A percentile compares a stretch with the other conserved stretches of the same genome.
These are phyloP conservation scores for Brachionichthys hirsutus DNA, from an alignment of 2,113 vertebrate genomes.

Conservation along the genomic window DNA sequence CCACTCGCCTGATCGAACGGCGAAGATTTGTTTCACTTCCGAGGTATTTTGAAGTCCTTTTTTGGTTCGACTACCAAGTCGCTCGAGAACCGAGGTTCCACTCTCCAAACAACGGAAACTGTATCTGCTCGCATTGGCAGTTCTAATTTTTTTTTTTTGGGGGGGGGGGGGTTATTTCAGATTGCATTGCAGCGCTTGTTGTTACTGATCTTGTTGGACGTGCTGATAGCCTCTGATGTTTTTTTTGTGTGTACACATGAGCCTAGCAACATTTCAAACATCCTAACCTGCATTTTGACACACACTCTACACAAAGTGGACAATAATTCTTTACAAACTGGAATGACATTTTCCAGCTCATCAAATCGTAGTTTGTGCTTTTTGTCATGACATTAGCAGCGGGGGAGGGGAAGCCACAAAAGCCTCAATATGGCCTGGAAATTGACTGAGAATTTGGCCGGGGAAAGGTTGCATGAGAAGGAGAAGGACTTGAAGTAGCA, in stretches of 20 bases:
- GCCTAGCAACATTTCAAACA: constrained; percentile 18
- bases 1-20: too few relatives aligned
- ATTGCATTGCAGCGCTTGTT: background rate
- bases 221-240: background rate
- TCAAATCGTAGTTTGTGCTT: constrained; percentile 64
- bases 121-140: too few relatives aligned
- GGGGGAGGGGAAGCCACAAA: constrained; percentile 33
- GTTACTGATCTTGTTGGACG: background rate
- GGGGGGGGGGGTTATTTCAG: too few relatives aligned
- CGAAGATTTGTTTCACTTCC: too few relatives aligned
- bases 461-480: constrained; percentile 63
- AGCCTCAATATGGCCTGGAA: constrained; percentile 61
- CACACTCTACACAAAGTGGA: constrained; percentile 32
- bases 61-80: too few relatives aligned
- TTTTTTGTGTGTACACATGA: background rate
- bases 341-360: constrained; percentile 68
- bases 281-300: constrained; percentile 53
- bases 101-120: too few relatives aligned
- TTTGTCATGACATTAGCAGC: constrained; percentile 63
- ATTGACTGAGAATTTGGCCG: constrained; percentile 56
- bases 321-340: constrained; percentile 50
- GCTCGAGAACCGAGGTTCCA: too few relatives aligned
- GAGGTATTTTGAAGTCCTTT: too few relatives aligned
- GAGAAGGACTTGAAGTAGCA: constrained; percentile 60
- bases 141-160: too few relatives aligned